Conservation (phyloP, 2,797 vertebrate genomes). For the Peromyscus melanophrys region DNA sequence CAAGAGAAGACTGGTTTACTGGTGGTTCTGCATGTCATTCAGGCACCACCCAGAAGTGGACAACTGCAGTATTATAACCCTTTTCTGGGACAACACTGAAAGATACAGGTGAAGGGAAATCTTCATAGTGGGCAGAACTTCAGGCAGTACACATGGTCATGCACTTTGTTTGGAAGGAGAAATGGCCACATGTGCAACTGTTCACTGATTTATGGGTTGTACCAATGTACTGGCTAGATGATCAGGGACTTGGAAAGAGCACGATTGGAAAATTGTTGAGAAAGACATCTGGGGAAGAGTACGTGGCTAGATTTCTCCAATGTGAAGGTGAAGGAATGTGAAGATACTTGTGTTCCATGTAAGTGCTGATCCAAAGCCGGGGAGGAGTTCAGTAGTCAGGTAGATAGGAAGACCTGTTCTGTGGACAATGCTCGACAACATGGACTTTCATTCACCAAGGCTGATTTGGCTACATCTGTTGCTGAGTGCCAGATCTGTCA, state of each 20-base stretch:
- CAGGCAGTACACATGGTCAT: not conserved
- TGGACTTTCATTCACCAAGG: not conserved
- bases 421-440: not conserved
- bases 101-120: not conserved
- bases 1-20: not conserved
- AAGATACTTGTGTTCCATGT: not conserved
- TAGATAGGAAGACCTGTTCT: not conserved
- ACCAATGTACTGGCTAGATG: not conserved
- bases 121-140: not conserved
- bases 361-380: not conserved
- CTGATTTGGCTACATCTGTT: not conserved
- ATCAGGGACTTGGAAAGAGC: not conserved
- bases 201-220: not conserved
- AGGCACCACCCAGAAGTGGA: not conserved
- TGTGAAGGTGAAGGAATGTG: not conserved
- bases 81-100: not conserved
- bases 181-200: not conserved
- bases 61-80: not conserved
- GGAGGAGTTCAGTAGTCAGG: not conserved
- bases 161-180: not conserved
- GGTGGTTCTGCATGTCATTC: not conserved
- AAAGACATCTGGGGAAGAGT: not conserved
- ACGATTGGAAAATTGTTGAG: not conserved
- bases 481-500: not conserved
- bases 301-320: not conserved